Base-by-base conservation (phyloP, 2,888 invertebrate species). In the Cheilosia vulpina region DNA sequence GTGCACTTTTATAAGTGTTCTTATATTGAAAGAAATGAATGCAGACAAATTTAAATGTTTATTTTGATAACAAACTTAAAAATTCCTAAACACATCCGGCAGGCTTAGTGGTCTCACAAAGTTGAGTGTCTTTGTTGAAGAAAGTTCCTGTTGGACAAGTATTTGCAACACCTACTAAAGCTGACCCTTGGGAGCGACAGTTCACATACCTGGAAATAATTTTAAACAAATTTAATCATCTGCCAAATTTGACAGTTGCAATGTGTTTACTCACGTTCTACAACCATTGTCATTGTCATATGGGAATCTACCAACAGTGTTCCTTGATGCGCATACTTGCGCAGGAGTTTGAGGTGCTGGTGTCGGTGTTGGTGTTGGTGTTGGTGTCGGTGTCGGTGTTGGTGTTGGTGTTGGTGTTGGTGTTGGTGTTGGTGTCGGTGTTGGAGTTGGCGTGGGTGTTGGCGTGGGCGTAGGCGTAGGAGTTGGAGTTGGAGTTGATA, bases 41-140 rank as follows among this genome's bases (percentile, higher is more conserved):
- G 45, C 45, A 17, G 1, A 6, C 6, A 7, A 17, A 11, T 19
- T 47, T 19, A 1, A 47, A 47, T 17, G 21, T 65, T 15, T 21
- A 65, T 63, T 15, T 62, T 47, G 19, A 38, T 38, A 24, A n/a
- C n/a, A 43, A 41, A 24, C 24, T 24, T 15, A 24, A 60, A 31
- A 45, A 31, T 0, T 24, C 31, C 38, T 41, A 68, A 47, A 19
- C 34, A 58, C 80, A 81, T 17, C 75, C 38, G 1, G 43, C 5
- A 15, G 80, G 80, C 41, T 47, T 71, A n/a, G 1, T 11, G 1
- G 17, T 4, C n/a, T n/a, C 21, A 24, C 80, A 81, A 31, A 2
- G 31, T 45, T 81, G 80, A 19, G 21, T 24, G 19, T 21, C 5
- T 24, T 15, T 17, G 31, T 75, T 63, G 19, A 81, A 81, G 50